Base-by-base conservation (phyloP, 2,113 vertebrate species). In the Phaethon lepturus region DNA sequence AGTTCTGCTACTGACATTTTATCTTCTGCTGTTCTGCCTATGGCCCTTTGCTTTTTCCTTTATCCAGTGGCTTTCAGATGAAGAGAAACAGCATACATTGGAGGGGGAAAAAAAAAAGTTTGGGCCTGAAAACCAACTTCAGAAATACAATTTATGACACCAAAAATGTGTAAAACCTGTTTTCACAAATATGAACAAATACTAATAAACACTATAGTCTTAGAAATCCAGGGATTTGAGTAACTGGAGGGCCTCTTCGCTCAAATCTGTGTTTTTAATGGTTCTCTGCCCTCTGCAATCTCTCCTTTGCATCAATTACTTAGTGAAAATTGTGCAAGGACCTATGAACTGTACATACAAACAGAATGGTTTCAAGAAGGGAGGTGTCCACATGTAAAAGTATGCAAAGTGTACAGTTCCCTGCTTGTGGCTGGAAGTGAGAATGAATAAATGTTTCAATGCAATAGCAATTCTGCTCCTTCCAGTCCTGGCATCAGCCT, bases 301-400 rank as follows among this genome's bases (percentile, higher is more conserved):
- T 38, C 56, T 87, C 35, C 20, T 66, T 90, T 13, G 28, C 63
- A 68, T 58, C 23, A 28, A 11, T 29, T 10, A n/a, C 9, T 33
- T 20, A 11, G 7, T 52, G 73, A 40, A 72, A 69, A 16, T 5
- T 73, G 24, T 23, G 44, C 22, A 55, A 82, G 56, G 26, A 75
- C 38, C 33, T 53, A 77, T 11, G 22, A 88, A 74, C n/a, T 40
- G 31, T 38, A 23, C 8, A 3, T 17, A 62, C 50, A n/a, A 82
- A 63, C 0, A 0, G 31, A 75, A 81, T 0, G 0, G 47, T 24
- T 71, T 63, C 69, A 88, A 59, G 33, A 67, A 74, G 6, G 14
- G 40, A 78, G 60, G 60, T 28, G 44, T 86, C 50, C 49, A 74
- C 2, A 6, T 0, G 0, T 50, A 50, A 80, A 69, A 56, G 44